Evolutionary conservation across 2,113 vertebrate species (phyloP), one percentile per base, ranked within the genome.

Genomic region (Neopipo cinnamomea): DNA sequence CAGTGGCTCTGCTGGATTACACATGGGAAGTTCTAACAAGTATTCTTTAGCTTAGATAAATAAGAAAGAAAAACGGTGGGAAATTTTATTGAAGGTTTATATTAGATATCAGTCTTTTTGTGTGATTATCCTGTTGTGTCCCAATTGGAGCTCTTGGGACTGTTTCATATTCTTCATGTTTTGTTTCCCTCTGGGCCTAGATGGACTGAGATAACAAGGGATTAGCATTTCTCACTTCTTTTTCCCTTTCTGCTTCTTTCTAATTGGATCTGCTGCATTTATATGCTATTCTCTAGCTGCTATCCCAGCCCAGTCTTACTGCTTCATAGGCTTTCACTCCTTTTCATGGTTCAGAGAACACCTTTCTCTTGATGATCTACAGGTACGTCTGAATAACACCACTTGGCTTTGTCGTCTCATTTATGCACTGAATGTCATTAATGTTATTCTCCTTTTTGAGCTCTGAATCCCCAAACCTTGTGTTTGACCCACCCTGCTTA

Each of bases 161-260:
- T 76, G 44, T 79, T 93, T 77, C 46, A 20, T 22, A 22, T 73
- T 91, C 53, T 88, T 4, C 0, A 0, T n/a, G 8, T 58, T 91
- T 72, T 61, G 9, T 67, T 83, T 88, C 61, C 15, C 75, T 7
- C 18, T 85, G 62, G 23, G 6, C 52, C 30, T 65, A 28, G 11
- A 33, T 66, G 56, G 37, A 65, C 23, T 75, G n/a, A 39, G 39
- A 75, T 85, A 65, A 52, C 0, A 1, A 70, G 28, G 12, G 27
- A 76, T 73, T 71, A 80, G 28, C 2, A 8, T 65, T 93, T 95
- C 63, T 85, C 14, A 53, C 49, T 85, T 75, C 35, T 76, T 72
- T 89, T 94, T 72, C 25, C 6, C 21, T 96, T 94, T 91, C 77
- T 94, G 37, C 50, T 83, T 91, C 85, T 88, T 85, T 91, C 67